Evolutionary conservation across 2,888 invertebrate species (phyloP).

Genomic region (Aplocera efformata): DNA sequence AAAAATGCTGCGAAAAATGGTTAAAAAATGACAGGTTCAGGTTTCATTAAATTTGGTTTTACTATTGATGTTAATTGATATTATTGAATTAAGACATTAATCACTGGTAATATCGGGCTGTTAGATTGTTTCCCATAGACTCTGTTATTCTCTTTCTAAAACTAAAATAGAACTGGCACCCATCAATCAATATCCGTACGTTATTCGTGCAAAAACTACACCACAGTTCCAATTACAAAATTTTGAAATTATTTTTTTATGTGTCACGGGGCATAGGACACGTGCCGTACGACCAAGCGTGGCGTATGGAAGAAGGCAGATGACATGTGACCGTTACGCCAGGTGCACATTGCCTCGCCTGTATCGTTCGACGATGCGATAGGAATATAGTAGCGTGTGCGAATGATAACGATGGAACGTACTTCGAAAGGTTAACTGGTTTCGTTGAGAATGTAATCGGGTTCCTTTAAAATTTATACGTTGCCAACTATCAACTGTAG

Average conservation of each 20-base stretch:
- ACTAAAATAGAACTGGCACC: constrained; percentile 27
- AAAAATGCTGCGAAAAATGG: too few species aligned
- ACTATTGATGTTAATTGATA: too few species aligned
- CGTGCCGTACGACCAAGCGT: constrained; percentile 69
- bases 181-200: constrained; percentile 23
- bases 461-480: constrained; percentile 11
- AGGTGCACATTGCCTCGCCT: constrained; percentile 52
- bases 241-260: constrained; percentile 33
- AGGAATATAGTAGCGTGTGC: constrained; percentile 13
- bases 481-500: neutral
- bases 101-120: too few species aligned
- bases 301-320: constrained; percentile 73
- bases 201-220: constrained; percentile 35
- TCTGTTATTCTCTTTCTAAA: constrained; percentile 1
- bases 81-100: too few species aligned
- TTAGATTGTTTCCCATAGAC: too few species aligned
- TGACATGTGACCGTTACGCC: constrained; percentile 79
- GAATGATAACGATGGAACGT: constrained; percentile 21
- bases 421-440: constrained; percentile 21
- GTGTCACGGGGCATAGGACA: constrained; percentile 45
- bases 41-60: too few species aligned
- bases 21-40: too few species aligned
- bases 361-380: constrained; percentile 12
- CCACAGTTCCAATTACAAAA: constrained; percentile 31
- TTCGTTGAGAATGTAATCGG: constrained; percentile 20